Conservation (phyloP, 2,797 vertebrate species). For the Bryconaethiops microstoma region DNA sequence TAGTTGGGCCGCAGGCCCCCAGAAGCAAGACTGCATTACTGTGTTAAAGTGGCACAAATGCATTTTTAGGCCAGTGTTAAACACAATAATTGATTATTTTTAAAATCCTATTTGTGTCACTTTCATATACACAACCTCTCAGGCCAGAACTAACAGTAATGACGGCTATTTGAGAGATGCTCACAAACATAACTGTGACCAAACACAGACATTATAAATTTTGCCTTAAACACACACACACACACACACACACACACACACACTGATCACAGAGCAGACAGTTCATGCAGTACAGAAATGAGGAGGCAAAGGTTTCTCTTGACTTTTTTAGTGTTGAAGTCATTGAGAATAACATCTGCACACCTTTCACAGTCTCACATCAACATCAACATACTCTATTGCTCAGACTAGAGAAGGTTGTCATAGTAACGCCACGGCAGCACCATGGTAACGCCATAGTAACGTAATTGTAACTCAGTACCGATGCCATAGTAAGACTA, state of each 20-base stretch:
- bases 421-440: conserved; percentile 54
- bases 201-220: no score
- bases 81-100: no score
- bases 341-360: conserved; percentile 42
- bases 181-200: not conserved
- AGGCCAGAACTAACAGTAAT: not conserved
- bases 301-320: conserved; percentile 34
- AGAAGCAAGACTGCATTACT: no score
- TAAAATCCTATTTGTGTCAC: not conserved
- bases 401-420: conserved; percentile 55
- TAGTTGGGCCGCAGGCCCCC: no score
- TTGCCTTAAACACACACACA: no score
- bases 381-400: conserved; percentile 53
- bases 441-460: conserved; percentile 55
- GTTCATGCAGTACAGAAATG: not conserved
- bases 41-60: no score
- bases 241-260: no score
- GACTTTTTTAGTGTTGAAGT: conserved; percentile 51
- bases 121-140: not conserved
- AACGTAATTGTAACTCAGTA: conserved; percentile 40
- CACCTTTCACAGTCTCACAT: conserved; percentile 51
- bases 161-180: not conserved
- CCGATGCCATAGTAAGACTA: conserved; percentile 53
- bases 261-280: not conserved
- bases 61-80: no score